Base-by-base conservation (phyloP, 2,888 invertebrate species). In the Lasioglossum vierecki region DNA sequence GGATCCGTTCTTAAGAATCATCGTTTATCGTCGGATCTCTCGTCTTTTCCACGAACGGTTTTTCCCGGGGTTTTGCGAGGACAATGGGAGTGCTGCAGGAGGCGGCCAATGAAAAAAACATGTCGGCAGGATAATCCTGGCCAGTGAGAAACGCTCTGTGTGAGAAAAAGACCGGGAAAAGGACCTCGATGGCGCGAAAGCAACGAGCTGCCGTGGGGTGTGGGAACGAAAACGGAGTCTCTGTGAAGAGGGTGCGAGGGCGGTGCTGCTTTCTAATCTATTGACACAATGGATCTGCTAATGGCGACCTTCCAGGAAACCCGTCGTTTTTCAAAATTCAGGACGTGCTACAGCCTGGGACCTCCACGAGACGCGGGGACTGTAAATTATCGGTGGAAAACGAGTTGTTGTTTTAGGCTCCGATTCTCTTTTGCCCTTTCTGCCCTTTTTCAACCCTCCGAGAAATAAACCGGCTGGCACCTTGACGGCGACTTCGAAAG, bases 391-490 rank as follows among this genome's bases (percentile, higher is more conserved):
- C 80, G 76, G 41, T 41, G 44, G 80, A 76, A 76, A 85, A 85
- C 70, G 82, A 80, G 72, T 84, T 87, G 89, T 88, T 90, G 88
- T 90, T 88, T 90, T 83, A 91, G 88, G 41, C 57, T 30, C 4
- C 60, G 44, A 63, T 26, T 70, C 57, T 46, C 75, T 72, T 70
- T 70, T 68, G 8, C 9, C 3, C 53, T 53, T 8, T 8, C 3
- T 53, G 53, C 76, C 49, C 63, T 5, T 68, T 76, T 63, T 5
- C 46, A 44, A 35, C 35, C 13, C 46, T 18, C 57, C 53, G 53
- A 8, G 53, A 8, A 18, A 18, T n/a, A 70, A 49, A 68, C 53
- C 41, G 60, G 15, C 72, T 60, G 26, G 35, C n/a, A 41, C 41
- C 35, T 41, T 44, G 72, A n/a, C 15, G n/a, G n/a, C 13, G 2